Evolutionary conservation across 2,797 vertebrate genomes (phyloP).

Genomic region (Anomalospiza imberbis): DNA sequence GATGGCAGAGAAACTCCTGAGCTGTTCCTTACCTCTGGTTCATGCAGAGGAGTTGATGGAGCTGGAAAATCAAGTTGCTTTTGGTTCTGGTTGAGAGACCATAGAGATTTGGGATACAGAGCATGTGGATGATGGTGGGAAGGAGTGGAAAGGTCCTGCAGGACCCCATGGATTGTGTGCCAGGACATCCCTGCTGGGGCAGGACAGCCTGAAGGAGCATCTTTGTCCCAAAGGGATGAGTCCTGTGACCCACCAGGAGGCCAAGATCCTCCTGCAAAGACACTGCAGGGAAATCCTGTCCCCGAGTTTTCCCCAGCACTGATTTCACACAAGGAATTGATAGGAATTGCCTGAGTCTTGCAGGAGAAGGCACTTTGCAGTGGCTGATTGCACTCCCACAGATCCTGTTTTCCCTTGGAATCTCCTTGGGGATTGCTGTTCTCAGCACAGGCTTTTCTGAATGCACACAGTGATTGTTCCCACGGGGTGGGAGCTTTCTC

Average conservation of each 20-base stretch:
- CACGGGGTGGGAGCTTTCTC: neutral
- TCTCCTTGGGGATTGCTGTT: neutral
- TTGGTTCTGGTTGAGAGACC: neutral
- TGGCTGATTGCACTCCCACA: neutral
- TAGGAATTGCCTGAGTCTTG: neutral
- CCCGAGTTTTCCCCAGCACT: neutral
- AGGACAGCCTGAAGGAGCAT: neutral
- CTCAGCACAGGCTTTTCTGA: neutral
- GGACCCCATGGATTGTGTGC: neutral
- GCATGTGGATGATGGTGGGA: neutral
- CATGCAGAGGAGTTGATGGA: neutral
- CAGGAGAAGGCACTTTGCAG: neutral
- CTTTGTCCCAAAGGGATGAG: neutral
- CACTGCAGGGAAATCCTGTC: neutral
- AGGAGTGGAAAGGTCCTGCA: neutral
- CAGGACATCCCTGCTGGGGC: too few species aligned
- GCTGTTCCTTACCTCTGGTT: neutral
- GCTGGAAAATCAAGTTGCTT: neutral
- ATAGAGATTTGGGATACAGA: neutral
- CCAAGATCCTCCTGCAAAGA: neutral
- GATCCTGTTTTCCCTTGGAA: neutral
- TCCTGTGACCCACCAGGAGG: neutral
- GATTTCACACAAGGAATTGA: neutral
- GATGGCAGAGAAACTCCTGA: neutral
- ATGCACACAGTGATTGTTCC: neutral